Conservation (phyloP, 2,888 invertebrate genomes). For the Megalurothrips usitatus region DNA sequence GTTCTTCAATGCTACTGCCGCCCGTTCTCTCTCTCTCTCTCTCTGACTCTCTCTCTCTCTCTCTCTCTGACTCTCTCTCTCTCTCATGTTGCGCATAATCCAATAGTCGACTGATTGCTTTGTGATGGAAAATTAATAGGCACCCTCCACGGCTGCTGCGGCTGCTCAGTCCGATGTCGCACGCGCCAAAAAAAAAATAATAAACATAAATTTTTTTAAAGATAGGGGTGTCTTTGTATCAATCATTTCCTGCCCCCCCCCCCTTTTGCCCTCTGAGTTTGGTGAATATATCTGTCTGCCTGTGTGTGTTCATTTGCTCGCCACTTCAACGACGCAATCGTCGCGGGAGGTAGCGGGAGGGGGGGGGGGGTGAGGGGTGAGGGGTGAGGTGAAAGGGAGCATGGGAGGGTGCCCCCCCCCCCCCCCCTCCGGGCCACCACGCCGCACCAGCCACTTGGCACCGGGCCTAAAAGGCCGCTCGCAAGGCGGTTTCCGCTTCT, state of each 20-base stretch:
- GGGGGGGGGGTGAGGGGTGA: neutral
- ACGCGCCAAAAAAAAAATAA: neutral
- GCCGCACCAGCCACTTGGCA: neutral
- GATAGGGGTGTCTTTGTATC: neutral
- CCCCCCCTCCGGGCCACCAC: neutral
- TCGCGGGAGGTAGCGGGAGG: neutral
- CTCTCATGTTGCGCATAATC: conserved; percentile 5
- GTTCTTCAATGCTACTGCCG: too few relatives aligned
- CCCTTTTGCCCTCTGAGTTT: too few relatives aligned
- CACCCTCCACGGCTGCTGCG: neutral
- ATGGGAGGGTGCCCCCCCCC: neutral
- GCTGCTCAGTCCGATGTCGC: neutral
- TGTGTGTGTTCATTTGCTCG: neutral
- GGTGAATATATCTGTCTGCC: too few relatives aligned
- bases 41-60: neutral
- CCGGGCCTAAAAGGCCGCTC: conserved; percentile 1
- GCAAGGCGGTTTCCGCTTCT: neutral
- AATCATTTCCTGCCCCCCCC: neutral
- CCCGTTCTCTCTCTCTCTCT: neutral
- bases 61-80: neutral
- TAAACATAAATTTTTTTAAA: neutral
- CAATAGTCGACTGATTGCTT: conserved; percentile 19
- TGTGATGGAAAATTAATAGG: conserved; percentile 17
- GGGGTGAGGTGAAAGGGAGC: neutral
- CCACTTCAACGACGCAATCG: neutral